Base-by-base conservation (phyloP, 53 echinoderm and acorn worm species). In the Crossaster papposus region DNA sequence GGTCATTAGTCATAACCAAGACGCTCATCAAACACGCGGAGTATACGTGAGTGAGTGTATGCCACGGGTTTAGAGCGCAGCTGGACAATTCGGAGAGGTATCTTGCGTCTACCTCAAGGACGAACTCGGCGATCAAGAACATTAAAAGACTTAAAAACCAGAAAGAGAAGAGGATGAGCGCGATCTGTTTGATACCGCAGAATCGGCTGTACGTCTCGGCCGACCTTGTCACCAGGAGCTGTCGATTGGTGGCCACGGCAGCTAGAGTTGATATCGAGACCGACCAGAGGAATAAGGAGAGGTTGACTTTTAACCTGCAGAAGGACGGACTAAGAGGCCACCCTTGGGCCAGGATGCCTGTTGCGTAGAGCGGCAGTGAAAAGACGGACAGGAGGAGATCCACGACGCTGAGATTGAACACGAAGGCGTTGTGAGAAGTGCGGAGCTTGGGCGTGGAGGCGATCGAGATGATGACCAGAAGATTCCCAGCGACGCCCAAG, bases 381-480 rank as follows among this genome's bases (percentile, higher is more conserved):
- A 64, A 33, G 28, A 64, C 78, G 36, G 63, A 88, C 30, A 88
- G 29, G 3, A 77, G 51, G n/a, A 88, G 74, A 26, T 88, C 78
- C 15, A 65, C 26, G 36, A 78, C 4, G 14, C 65, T 78, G 30
- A 88, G 78, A 64, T 88, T 88, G 17, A 88, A 3, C 30, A 88
- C 64, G 38, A 78, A 50, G 29, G 64, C 38, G 62, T 88, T 88
- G 65, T 77, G 77, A 22, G 78, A 64, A 9, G 63, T 88, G 13
- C 38, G 64, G 50, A 88, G 88, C 36, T 88, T 38, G 34, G 88
- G 88, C 2, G 88, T 88, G 20, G 64, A 78, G 11, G 50, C 77
- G 22, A 88, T 65, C 20, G 88, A 58, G 10, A 64, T 9, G 23
- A 88, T 88, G 30, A 79, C 88, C 44, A 88, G 17, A n/a, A 64